Percentiles rank a stretch among this genome's conserved stretches.
Conservation (phyloP, 2,888 invertebrate species). For the Folsomia candida region DNA sequence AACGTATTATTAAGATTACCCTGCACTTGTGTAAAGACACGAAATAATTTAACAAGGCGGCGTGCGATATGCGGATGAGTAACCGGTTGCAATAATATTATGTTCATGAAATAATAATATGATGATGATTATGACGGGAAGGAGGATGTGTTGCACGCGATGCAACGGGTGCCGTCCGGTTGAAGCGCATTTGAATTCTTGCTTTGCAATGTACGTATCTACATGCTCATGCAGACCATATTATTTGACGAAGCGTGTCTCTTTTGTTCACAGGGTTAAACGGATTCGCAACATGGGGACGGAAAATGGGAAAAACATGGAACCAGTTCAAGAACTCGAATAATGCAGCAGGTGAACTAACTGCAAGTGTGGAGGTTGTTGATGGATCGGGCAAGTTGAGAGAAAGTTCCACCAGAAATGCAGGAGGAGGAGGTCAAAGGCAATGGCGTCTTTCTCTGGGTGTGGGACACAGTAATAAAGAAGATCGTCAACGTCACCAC, state of each 20-base stretch:
- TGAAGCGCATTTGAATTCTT: no score
- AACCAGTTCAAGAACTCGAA: constrained; percentile 46
- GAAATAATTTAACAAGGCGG: background rate
- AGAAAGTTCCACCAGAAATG: constrained; percentile 17
- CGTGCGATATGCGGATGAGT: constrained; percentile 21
- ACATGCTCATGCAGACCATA: no score
- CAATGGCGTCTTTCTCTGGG: constrained; percentile 45
- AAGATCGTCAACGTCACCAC: background rate
- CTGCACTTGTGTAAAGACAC: background rate
- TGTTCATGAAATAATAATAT: background rate
- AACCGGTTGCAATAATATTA: background rate
- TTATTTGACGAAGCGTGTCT: constrained; percentile 3
- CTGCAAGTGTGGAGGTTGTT: constrained; percentile 8
- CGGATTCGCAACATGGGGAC: constrained; percentile 51
- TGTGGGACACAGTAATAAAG: constrained; percentile 3
- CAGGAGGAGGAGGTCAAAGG: constrained; percentile 29
- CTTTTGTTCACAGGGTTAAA: constrained; percentile 30
- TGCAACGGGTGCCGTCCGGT: no score
- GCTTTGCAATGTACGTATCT: no score
- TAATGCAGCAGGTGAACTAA: background rate
- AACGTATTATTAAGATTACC: background rate
- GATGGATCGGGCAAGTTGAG: background rate
- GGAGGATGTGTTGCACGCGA: background rate
- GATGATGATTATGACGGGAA: constrained; percentile 1
- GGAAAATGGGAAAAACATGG: constrained; percentile 51